Evolutionary conservation across 1,140 invertebrate genomes (phyloP).

Genomic region (Nephila pilipes): DNA sequence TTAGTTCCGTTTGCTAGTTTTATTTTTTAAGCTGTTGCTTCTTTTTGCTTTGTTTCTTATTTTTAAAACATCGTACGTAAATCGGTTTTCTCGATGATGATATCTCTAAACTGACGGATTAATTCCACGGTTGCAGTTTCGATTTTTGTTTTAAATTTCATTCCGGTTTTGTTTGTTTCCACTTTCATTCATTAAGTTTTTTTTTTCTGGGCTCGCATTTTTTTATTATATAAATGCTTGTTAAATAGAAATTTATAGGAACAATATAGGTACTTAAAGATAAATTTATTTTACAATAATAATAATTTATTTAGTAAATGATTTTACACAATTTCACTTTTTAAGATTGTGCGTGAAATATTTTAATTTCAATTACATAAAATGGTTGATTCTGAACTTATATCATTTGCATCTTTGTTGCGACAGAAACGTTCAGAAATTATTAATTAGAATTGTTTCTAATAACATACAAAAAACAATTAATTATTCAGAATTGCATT

Average conservation of each 20-base stretch:
- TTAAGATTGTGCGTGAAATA: too few species aligned
- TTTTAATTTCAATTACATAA: too few species aligned
- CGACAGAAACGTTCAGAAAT: too few species aligned
- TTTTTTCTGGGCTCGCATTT: neutral
- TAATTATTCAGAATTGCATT: too few species aligned
- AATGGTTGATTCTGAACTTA: too few species aligned
- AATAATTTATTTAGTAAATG: too few species aligned
- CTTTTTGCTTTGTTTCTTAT: neutral
- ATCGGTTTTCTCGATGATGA: slow-evolving; percentile 14
- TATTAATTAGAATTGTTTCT: too few species aligned
- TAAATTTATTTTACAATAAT: too few species aligned
- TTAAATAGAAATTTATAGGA: neutral
- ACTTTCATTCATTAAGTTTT: neutral
- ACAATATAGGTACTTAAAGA: too few species aligned
- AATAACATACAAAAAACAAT: too few species aligned
- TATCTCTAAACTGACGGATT: slow-evolving; percentile 34
- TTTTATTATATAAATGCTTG: neutral
- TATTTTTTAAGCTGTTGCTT: slow-evolving; percentile 49
- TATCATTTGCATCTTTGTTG: too few species aligned
- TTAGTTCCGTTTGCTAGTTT: slow-evolving; percentile 46
- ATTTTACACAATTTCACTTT: too few species aligned
- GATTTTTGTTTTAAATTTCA: slow-evolving; percentile 29
- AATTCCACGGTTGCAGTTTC: slow-evolving; percentile 32
- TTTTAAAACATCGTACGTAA: slow-evolving; percentile 17
- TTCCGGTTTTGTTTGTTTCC: neutral